Evolutionary conservation across 2,888 invertebrate species (phyloP).

Genomic region (Lasioglossum villosulum): DNA sequence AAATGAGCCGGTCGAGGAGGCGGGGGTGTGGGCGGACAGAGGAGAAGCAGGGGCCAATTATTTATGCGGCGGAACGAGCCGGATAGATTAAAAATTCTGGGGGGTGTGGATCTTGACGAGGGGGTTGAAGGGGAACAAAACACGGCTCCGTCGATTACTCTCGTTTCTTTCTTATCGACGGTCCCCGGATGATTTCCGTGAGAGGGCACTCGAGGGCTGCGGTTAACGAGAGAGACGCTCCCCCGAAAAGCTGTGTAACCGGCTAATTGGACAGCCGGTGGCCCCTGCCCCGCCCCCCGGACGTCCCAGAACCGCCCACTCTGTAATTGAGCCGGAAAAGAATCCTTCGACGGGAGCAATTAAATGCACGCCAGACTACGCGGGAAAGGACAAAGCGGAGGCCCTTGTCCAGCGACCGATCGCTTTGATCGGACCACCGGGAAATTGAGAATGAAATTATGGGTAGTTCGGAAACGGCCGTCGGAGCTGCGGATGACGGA

Average conservation of each 20-base stretch:
- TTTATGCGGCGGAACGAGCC: conserved; percentile 5
- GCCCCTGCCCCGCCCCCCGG: neutral
- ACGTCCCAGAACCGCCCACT: neutral
- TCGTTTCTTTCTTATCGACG: conserved; percentile 24
- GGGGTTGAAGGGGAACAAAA: conserved; percentile 4
- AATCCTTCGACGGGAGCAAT: conserved; percentile 30
- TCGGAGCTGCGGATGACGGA: conserved; percentile 7
- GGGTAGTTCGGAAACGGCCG: neutral
- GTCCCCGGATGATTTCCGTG: conserved; percentile 9
- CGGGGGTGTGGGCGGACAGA: neutral
- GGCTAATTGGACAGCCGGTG: conserved; percentile 44
- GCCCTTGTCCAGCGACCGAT: neutral
- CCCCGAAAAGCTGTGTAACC: conserved; percentile 8
- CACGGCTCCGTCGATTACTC: conserved; percentile 19
- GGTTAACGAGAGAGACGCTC: conserved; percentile 30
- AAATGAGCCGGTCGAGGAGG: neutral
- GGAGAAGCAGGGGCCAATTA: neutral
- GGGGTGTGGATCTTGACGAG: neutral
- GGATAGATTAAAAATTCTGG: neutral
- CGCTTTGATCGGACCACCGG: conserved; percentile 32
- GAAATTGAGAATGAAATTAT: conserved; percentile 45
- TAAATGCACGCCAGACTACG: conserved; percentile 32
- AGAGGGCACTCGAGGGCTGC: conserved; percentile 19
- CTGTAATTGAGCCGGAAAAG: conserved; percentile 32
- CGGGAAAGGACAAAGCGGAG: conserved; percentile 26